Base-by-base conservation (phyloP, 2,797 vertebrate genomes). In the Pachyuromys duprasi region DNA sequence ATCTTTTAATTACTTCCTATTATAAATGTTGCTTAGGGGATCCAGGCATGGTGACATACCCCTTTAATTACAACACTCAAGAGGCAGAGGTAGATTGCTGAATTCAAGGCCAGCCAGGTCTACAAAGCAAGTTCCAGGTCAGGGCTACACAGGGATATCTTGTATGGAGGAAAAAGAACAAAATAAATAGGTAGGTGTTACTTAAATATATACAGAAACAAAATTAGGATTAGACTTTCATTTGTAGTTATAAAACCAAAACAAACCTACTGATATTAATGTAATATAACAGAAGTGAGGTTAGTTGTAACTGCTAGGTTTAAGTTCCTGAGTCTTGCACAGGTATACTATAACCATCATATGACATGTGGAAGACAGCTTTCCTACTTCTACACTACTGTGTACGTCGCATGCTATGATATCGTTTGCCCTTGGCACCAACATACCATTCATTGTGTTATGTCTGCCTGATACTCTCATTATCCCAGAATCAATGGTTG, bases 141-240 rank as follows among this genome's bases (percentile, higher is more conserved):
- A 86, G 20, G 45, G 20, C 20, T 65, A 45, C 62, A 49, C 33
- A 86, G 20, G n/a, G 20, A 86, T 69, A 53, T 39, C 28, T 84
- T 63, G 39, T 63, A 8, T 39, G 18, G 36, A 62, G 65, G 13
- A 5, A n/a, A 63, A 18, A 26, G 15, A 14, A 17, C 60, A 82
- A 82, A 63, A 42, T 63, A 42, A 63, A 20, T 31, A 67, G 49
- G 14, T 45, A 49, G 49, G 93, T 80, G 20, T 45, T 95, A 42
- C 62, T 95, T 72, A 91, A 95, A 87, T 55, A 90, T 62, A 93
- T 33, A 42, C n/a, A 95, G 26, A 95, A 88, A 95, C 89, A 17
- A 97, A 95, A 93, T 79, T 75, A 93, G 20, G n/a, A 90, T 93
- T 84, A 86, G 90, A 95, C 28, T 91, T 92, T 49, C 45, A 45